Evolutionary conservation across 2,888 invertebrate genomes (phyloP).

Genomic region (Bellardia pandia): DNA sequence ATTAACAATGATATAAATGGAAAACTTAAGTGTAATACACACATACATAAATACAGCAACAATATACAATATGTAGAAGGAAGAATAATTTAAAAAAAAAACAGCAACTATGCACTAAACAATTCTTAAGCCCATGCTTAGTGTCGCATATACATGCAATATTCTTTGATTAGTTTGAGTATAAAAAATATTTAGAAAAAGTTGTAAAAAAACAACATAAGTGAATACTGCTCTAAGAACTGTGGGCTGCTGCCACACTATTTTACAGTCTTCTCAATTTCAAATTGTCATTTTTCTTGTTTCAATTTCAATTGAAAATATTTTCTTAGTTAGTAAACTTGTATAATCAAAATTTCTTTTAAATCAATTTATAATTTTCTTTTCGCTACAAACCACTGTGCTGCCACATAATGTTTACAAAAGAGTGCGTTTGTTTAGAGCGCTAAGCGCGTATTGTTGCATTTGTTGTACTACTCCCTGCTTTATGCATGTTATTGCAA

Average conservation of each 20-base stretch:
- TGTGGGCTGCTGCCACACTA: not conserved
- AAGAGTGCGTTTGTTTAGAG: slow-evolving; percentile 42
- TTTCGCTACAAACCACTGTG: slow-evolving; percentile 39
- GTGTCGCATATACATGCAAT: slow-evolving; percentile 67
- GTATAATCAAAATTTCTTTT: too few species aligned
- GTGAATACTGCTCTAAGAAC: not conserved
- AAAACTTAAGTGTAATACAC: slow-evolving; percentile 41
- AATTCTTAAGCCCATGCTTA: slow-evolving; percentile 68
- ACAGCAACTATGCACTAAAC: slow-evolving; percentile 44
- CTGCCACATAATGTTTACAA: not conserved
- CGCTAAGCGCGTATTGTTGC: slow-evolving; percentile 39
- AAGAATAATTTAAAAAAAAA: slow-evolving; percentile 22
- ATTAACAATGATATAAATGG: slow-evolving; percentile 46
- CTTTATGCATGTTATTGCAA: slow-evolving; percentile 73
- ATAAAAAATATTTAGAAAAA: not conserved
- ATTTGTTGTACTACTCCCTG: slow-evolving; percentile 44
- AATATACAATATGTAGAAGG: not conserved
- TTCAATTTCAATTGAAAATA: too few species aligned
- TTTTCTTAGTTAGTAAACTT: too few species aligned
- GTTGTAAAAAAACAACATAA: not conserved
- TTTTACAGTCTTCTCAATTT: not conserved
- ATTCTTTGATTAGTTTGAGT: slow-evolving; percentile 65
- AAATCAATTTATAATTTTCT: not conserved
- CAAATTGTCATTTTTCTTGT: not conserved
- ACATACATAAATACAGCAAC: slow-evolving; percentile 43